A percentile compares a stretch with the other conserved stretches of the same genome.
Conservation (phyloP, 2,797 vertebrate species). For the Pantherophis alleghaniensis region DNA sequence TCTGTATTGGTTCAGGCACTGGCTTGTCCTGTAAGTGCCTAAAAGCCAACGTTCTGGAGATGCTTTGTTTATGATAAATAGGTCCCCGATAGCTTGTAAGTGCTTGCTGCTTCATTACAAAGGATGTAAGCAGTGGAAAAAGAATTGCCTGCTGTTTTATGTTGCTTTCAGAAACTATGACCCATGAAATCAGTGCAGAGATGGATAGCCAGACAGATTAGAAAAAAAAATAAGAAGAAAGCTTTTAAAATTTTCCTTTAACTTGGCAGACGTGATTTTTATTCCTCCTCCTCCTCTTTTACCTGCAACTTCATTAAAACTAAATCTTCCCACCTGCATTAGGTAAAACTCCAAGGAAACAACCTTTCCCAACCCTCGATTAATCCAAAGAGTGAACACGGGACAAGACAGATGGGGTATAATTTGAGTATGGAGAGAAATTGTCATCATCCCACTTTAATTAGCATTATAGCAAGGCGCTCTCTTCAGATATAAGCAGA, state of each 20-base stretch:
- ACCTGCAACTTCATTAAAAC: slow-evolving; percentile 49
- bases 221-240: slow-evolving; percentile 6
- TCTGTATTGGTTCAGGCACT: background rate
- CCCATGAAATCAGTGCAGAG: background rate
- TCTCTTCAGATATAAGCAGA: slow-evolving; percentile 71
- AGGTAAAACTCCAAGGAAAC: slow-evolving; percentile 60
- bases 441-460: slow-evolving; percentile 66
- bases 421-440: slow-evolving; percentile 67
- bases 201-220: slow-evolving; percentile 13
- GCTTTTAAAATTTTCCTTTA: background rate
- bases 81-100: background rate
- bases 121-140: slow-evolving; percentile 15
- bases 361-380: slow-evolving; percentile 62
- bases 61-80: slow-evolving; percentile 3
- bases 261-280: background rate
- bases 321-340: slow-evolving; percentile 47
- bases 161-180: background rate
- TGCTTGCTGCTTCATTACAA: background rate
- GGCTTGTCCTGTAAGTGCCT: slow-evolving; percentile 10
- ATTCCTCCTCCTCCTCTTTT: background rate
- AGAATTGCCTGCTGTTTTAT: background rate
- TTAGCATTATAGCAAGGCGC: slow-evolving; percentile 66
- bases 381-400: slow-evolving; percentile 61
- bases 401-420: slow-evolving; percentile 64
- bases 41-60: background rate